Conservation (phyloP, 2,113 vertebrate genomes). For the Ameiurus melas region DNA sequence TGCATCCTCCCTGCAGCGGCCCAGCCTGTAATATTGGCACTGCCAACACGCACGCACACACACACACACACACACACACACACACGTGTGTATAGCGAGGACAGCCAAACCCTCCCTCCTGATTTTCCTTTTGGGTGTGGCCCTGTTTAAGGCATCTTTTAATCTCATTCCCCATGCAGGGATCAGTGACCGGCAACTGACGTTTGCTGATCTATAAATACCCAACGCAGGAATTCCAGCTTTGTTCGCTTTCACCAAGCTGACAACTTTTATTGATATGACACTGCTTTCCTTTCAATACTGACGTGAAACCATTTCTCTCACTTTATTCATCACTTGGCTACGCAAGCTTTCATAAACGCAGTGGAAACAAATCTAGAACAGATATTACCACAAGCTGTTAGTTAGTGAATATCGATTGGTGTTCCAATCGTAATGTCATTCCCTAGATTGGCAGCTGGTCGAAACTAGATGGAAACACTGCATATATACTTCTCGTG, state of each 20-base stretch:
- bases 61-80: constrained; percentile 20
- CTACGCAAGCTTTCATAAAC: neutral
- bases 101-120: constrained; percentile 18
- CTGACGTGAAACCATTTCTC: constrained; percentile 4
- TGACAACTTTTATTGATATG: neutral
- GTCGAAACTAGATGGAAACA: neutral
- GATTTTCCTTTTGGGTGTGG: constrained; percentile 38
- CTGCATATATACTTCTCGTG: neutral
- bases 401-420: neutral
- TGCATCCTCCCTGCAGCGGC: constrained; percentile 25
- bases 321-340: constrained; percentile 22
- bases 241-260: neutral
- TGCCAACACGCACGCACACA: constrained; percentile 17
- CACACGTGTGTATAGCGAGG: constrained; percentile 11
- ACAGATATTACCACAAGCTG: constrained; percentile 4
- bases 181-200: constrained; percentile 14
- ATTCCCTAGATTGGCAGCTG: neutral
- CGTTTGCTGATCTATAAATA: constrained; percentile 27
- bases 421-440: neutral
- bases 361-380: neutral
- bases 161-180: neutral
- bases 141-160: constrained; percentile 14
- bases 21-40: constrained; percentile 22
- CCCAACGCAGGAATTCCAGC: constrained; percentile 31
- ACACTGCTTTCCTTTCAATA: neutral